Conservation (phyloP, 2,113 vertebrate species). For the Euleptes europaea region DNA sequence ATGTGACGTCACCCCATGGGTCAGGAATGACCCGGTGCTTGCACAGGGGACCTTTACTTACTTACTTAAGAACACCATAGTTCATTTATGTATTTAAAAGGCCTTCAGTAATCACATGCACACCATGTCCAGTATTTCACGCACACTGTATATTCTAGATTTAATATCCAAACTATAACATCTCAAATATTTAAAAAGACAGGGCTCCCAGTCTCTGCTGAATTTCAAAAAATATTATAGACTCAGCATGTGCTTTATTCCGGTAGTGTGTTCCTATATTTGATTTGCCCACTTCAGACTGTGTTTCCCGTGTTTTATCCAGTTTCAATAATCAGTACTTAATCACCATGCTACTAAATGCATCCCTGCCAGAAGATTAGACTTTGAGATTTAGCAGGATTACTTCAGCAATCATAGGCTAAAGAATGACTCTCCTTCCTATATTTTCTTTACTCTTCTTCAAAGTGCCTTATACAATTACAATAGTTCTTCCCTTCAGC, state of each 20-base stretch:
- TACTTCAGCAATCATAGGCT: neutral
- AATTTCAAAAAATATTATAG: neutral
- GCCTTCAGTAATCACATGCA: neutral
- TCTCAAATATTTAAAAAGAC: neutral
- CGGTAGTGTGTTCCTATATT: neutral
- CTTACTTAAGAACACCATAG: neutral
- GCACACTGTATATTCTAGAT: neutral
- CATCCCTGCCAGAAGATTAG: conserved; percentile 25
- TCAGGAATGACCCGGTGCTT: too few species aligned
- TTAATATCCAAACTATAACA: neutral
- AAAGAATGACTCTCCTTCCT: neutral
- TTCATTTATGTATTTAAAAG: neutral
- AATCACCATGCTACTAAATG: conserved; percentile 8
- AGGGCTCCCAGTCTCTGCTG: neutral
- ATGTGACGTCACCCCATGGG: too few species aligned
- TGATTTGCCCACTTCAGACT: conserved; percentile 9
- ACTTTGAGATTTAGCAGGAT: neutral
- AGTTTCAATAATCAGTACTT: neutral
- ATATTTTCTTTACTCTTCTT: neutral
- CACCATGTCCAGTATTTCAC: neutral
- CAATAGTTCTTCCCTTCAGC: neutral
- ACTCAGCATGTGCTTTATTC: neutral
- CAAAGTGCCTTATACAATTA: neutral
- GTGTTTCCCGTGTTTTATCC: neutral
- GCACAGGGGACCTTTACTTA: too few species aligned